Percentiles rank a stretch among this genome's conserved stretches.
These are phyloP conservation scores for Periophthalmodon schlosseri DNA, from an alignment of 2,113 vertebrate species.

Conservation along the genomic window DNA sequence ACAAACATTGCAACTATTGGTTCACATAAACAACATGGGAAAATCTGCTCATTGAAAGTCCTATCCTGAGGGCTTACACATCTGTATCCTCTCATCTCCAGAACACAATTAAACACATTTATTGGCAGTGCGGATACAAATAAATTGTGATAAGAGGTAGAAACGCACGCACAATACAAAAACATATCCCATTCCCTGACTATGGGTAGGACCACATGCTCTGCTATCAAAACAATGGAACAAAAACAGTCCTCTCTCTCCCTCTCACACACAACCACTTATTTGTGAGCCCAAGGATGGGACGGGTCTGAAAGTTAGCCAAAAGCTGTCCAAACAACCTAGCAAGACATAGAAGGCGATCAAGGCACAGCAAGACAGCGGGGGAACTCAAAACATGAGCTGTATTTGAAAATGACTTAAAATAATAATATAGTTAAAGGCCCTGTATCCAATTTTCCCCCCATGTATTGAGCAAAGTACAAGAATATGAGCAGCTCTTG, in stretches of 20 bases:
- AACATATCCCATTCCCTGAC: constrained; percentile 49
- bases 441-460: background rate
- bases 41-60: background rate
- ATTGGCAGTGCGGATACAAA: background rate
- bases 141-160: constrained; percentile 1
- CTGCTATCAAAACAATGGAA: constrained; percentile 49
- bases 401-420: background rate
- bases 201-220: constrained; percentile 36
- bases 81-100: background rate
- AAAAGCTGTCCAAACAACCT: constrained; percentile 34
- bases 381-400: background rate
- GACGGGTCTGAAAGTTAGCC: constrained; percentile 4
- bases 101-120: constrained; percentile 3
- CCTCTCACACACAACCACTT: background rate
- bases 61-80: background rate
- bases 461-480: too few species aligned
- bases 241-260: constrained; percentile 30
- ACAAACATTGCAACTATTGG: too few species aligned
- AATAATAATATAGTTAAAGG: background rate
- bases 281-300: constrained; percentile 10
- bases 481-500: too few species aligned
- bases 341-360: constrained; percentile 4
- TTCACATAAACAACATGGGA: background rate
- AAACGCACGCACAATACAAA: constrained; percentile 6
- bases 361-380: background rate